phyloP scores from a whole-genome alignment of 2,888 invertebrate genomes.

The Ophioninae sp. region DNA sequence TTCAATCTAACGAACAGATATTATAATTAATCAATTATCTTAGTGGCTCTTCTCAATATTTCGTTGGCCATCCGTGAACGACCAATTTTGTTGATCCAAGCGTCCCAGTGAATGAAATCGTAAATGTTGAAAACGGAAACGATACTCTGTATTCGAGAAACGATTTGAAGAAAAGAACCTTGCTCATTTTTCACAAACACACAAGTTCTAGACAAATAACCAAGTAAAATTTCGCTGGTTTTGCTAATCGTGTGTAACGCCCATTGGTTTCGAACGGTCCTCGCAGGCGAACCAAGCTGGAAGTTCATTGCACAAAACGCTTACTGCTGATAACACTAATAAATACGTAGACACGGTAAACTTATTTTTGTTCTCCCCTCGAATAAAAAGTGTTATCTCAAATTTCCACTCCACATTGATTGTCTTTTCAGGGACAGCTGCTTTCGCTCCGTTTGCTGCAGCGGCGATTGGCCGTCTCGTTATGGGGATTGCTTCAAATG shows the following conservation, averaged over 20 bases:
- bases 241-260: neutral
- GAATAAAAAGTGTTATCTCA: neutral
- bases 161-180: neutral
- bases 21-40: neutral
- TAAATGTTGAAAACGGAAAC: neutral
- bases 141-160: neutral
- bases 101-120: neutral
- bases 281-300: conserved; percentile 60
- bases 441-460: conserved; percentile 60
- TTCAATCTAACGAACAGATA: neutral
- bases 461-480: conserved; percentile 51
- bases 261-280: neutral
- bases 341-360: conserved; percentile 50
- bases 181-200: neutral
- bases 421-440: conserved; percentile 45
- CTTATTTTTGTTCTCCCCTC: neutral
- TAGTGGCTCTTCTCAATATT: neutral
- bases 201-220: neutral
- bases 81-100: neutral
- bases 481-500: conserved; percentile 57
- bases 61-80: neutral
- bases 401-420: neutral
- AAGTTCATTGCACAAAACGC: conserved; percentile 55
- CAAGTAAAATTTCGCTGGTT: neutral
- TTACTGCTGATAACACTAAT: conserved; percentile 22